Evolutionary conservation across 2,888 invertebrate species (phyloP).

Genomic region (Hydraecia micacea): DNA sequence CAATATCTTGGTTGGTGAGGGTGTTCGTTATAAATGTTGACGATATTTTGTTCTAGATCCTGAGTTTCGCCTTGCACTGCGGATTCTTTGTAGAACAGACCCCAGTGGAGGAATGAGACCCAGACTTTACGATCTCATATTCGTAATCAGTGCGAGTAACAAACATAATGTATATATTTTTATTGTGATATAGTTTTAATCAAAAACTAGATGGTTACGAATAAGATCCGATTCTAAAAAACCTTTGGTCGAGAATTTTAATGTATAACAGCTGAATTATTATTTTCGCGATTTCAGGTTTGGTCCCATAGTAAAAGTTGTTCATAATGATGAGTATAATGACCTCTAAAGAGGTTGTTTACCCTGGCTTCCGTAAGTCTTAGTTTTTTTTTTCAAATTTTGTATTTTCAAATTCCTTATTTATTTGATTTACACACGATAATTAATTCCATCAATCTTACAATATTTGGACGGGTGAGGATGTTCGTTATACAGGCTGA

Average conservation of each 20-base stretch:
- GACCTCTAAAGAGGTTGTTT: too few species aligned
- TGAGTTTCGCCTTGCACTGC: constrained; percentile 58
- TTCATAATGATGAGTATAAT: too few species aligned
- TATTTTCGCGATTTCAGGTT: too few species aligned
- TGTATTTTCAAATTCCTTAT: not conserved
- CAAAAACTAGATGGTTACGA: too few species aligned
- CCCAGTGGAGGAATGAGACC: constrained; percentile 60
- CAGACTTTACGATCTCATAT: constrained; percentile 39
- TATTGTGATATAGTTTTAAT: too few species aligned
- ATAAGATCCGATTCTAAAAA: too few species aligned
- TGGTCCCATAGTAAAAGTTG: too few species aligned
- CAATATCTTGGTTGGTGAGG: constrained; percentile 33
- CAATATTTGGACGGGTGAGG: constrained; percentile 47
- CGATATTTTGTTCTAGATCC: constrained; percentile 25
- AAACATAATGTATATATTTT: too few species aligned
- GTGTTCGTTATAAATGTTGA: constrained; percentile 37
- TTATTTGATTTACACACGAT: constrained; percentile 1
- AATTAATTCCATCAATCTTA: constrained; percentile 22
- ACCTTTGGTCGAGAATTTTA: too few species aligned
- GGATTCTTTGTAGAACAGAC: constrained; percentile 62
- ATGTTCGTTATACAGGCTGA: constrained; percentile 45
- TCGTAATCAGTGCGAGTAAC: constrained; percentile 14
- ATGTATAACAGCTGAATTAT: too few species aligned
- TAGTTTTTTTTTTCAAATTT: constrained; percentile 16
- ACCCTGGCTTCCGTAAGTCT: too few species aligned